A percentile compares a stretch with the other conserved stretches of the same genome.
Conservation (phyloP, 92 coral and sea anemone genomes). For the Paragorgia papillata region DNA sequence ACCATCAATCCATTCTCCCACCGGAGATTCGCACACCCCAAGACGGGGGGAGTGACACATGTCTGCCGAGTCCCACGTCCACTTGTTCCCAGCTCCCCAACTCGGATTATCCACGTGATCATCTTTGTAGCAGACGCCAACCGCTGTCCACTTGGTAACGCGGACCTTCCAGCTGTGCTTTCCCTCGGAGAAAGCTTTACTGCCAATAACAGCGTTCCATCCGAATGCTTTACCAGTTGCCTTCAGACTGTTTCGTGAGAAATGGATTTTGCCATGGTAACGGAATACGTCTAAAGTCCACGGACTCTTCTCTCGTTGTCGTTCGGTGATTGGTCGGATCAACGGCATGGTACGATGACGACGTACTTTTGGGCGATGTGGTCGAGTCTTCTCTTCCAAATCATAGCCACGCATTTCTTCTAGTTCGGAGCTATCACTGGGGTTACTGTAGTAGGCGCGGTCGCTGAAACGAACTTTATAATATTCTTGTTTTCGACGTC, state of each 20-base stretch:
- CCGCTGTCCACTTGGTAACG: constrained; percentile 49
- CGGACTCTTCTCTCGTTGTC: constrained; percentile 33
- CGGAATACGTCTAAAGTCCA: constrained; percentile 40
- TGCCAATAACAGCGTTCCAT: constrained; percentile 40
- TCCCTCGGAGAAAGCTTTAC: constrained; percentile 31
- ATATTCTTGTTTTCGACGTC: constrained; percentile 39
- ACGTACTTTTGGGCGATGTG: constrained; percentile 13
- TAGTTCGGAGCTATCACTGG: constrained; percentile 41
- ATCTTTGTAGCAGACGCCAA: constrained; percentile 41
- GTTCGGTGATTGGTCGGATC: constrained; percentile 40
- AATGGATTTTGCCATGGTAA: constrained; percentile 45
- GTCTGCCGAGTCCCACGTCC: constrained; percentile 49
- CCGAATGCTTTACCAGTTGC: constrained; percentile 46
- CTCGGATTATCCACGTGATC: constrained; percentile 41
- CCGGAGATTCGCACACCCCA: constrained; percentile 45
- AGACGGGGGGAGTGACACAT: constrained; percentile 44
- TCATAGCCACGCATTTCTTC: constrained; percentile 43
- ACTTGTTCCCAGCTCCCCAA: constrained; percentile 49
- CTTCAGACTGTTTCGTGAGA: constrained; percentile 36
- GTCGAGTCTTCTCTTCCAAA: constrained; percentile 19
- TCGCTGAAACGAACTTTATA: constrained; percentile 43
- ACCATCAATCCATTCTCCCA: constrained; percentile 47
- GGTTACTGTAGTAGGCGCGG: constrained; percentile 45
- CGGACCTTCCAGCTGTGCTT: constrained; percentile 43
- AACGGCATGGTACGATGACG: constrained; percentile 45